These are phyloP conservation scores for Sympetrum striolatum DNA, from an alignment of 2,888 invertebrate genomes.

Conservation along the genomic window DNA sequence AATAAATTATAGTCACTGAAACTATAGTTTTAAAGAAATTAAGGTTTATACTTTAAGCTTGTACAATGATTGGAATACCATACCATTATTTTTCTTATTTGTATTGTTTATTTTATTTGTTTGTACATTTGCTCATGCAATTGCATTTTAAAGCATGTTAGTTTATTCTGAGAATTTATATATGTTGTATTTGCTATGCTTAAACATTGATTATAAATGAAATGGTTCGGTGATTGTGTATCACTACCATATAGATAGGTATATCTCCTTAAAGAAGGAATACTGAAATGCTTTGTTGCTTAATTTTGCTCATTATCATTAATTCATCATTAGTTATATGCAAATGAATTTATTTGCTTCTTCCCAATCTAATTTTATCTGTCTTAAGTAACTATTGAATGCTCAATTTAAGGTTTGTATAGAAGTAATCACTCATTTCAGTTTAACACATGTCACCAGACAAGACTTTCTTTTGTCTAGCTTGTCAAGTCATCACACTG, in stretches of 20 bases:
- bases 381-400: conserved; percentile 14
- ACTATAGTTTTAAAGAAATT: conserved; percentile 29
- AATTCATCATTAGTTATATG: conserved; percentile 24
- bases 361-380: background rate
- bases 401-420: conserved; percentile 36
- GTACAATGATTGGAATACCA: conserved; percentile 26
- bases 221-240: conserved; percentile 12
- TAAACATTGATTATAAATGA: conserved; percentile 21
- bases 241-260: background rate
- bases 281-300: background rate
- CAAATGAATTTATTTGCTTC: background rate
- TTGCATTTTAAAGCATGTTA: conserved; percentile 37
- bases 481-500: background rate
- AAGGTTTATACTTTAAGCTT: conserved; percentile 10
- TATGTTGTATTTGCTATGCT: conserved; percentile 39
- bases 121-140: conserved; percentile 31
- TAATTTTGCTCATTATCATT: conserved; percentile 29
- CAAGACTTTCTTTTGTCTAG: background rate
- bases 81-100: conserved; percentile 35
- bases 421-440: background rate
- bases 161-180: conserved; percentile 38
- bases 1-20: conserved; percentile 27
- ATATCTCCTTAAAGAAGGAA: background rate
- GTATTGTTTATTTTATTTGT: conserved; percentile 36
- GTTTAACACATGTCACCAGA: background rate